Base-by-base conservation (phyloP, 1,140 invertebrate genomes). In the Coenobita brevimanus region DNA sequence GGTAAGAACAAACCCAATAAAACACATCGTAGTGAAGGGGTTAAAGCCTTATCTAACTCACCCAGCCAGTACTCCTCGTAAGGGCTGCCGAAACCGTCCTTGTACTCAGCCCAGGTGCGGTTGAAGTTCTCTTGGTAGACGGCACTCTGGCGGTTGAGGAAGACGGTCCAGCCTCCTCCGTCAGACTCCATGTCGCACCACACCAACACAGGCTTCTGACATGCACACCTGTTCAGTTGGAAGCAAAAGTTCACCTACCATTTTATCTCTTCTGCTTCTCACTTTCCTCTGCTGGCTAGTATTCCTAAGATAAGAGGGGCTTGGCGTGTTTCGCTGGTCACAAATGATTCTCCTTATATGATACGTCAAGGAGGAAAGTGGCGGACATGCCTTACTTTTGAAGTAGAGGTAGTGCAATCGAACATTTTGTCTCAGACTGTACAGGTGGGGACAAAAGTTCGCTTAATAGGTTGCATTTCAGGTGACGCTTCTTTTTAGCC, bases 71-170 rank as follows among this genome's bases (percentile, higher is more conserved):
- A 95, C 90, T 95, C 94, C 0, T 93, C 93, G 3, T 93, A 93
- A 33, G 95, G 89, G 86, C 95, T 95, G 41, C 95, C 95, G 89
- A 95, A 95, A n/a, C 95, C 95, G 71, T 94, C 91, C 84, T 94
- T 94, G 90, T 95, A 96, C 43, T 95, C 94, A 94, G 94, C 85
- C 93, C 95, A 95, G 64, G 92, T 92, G 82, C 94, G 93, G 87
- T 93, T 94, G 90, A 96, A 95, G 88, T 94, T 94, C 8, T 91
- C 86, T 4, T 91, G 86, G 0, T 92, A 91, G 3, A 6, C 33
- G 36, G 67, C 43, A 54, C 92, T 91, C 8, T 91, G 64, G 2
- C 93, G 90, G 17, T 82, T 88, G 71, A 92, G 92, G 17, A 93
- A 91, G 0, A 93, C 91, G 17, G 92, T 93, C 93, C 93, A 93